These are phyloP conservation scores for Rallus limicola DNA, from an alignment of 2,113 vertebrate genomes.

Conservation along the genomic window DNA sequence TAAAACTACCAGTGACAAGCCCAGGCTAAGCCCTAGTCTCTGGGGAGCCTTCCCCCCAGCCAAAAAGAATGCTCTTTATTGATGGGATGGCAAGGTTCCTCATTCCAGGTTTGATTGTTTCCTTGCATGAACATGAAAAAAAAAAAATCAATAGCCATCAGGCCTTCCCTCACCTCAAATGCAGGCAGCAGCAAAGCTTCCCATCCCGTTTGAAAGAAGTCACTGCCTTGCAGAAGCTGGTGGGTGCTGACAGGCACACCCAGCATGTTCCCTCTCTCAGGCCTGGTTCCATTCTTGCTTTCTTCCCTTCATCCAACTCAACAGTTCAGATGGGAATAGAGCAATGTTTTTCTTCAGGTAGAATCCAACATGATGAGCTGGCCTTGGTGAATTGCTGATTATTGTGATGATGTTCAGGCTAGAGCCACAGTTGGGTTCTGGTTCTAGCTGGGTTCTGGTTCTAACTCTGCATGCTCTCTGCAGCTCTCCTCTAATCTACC, in stretches of 20 bases:
- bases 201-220: not conserved
- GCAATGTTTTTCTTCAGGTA: not conserved
- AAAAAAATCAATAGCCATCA: not conserved
- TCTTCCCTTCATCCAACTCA: not conserved
- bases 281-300: not conserved
- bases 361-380: not conserved
- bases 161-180: not conserved
- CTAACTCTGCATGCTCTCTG: not conserved
- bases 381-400: not conserved
- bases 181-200: not conserved
- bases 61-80: not conserved
- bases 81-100: not conserved
- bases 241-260: not conserved
- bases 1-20: conserved; percentile 2
- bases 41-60: not conserved
- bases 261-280: not conserved
- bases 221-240: not conserved
- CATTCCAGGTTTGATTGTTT: not conserved
- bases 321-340: not conserved
- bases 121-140: not conserved
- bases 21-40: conserved; percentile 1
- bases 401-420: not conserved
- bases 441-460: not conserved
- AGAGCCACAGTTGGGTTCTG: not conserved
- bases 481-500: not conserved